phyloP scores from a whole-genome alignment of 1,140 invertebrate genomes.

The Limonius californicus region DNA sequence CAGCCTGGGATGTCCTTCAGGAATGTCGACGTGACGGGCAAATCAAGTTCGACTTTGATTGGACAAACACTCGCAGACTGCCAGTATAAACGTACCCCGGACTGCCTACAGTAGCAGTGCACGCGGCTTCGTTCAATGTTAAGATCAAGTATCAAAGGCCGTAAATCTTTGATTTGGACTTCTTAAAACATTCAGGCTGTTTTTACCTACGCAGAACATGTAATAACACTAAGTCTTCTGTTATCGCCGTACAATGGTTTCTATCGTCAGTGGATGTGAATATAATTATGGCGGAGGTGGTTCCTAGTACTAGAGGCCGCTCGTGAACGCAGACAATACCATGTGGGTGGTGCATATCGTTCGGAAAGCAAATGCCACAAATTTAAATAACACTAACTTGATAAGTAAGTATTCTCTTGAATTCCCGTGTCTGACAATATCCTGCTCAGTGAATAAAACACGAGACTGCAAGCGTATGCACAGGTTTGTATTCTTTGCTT shows the following conservation, averaged over 20 bases:
- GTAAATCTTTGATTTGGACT: slow-evolving; percentile 2
- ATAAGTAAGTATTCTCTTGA: no score
- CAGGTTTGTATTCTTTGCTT: not conserved
- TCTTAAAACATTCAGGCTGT: slow-evolving; percentile 10
- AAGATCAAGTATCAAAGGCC: not conserved
- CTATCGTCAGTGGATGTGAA: slow-evolving; percentile 19
- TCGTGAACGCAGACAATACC: slow-evolving; percentile 9
- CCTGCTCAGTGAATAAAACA: no score
- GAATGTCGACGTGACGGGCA: slow-evolving; percentile 40
- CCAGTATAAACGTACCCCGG: no score
- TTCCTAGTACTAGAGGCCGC: not conserved
- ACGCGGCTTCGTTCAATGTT: not conserved
- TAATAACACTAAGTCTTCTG: slow-evolving; percentile 17
- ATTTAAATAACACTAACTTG: no score
- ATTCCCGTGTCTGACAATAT: no score
- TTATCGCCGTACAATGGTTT: slow-evolving; percentile 18
- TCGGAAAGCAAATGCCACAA: not conserved
- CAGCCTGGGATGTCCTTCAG: slow-evolving; percentile 30
- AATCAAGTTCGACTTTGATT: slow-evolving; percentile 28
- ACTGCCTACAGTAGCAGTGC: not conserved
- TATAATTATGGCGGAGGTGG: slow-evolving; percentile 18
- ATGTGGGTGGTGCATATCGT: slow-evolving; percentile 16
- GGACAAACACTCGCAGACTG: slow-evolving; percentile 15
- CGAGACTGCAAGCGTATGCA: no score
- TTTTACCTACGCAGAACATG: slow-evolving; percentile 19